A percentile compares a stretch with the other conserved stretches of the same genome.
These are phyloP conservation scores for Cyprinodon variegatus DNA, from an alignment of 2,113 vertebrate genomes.

Conservation along the genomic window DNA sequence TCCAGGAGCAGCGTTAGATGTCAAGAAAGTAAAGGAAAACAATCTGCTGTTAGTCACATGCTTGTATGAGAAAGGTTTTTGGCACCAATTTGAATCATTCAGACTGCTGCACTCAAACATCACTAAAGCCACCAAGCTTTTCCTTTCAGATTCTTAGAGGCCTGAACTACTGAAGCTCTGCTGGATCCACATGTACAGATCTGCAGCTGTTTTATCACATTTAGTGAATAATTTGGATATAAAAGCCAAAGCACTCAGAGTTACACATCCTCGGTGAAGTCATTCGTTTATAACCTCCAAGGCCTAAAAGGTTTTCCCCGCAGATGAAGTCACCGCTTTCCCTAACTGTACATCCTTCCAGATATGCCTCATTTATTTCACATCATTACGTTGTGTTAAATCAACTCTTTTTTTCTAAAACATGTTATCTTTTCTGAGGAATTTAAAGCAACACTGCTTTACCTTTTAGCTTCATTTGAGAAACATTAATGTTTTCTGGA, in stretches of 20 bases:
- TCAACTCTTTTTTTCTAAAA: too few relatives aligned
- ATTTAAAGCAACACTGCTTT: too few relatives aligned
- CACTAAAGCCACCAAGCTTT: not conserved
- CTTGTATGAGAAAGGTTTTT: not conserved
- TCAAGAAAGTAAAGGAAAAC: not conserved
- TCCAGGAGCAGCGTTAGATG: slow-evolving; percentile 13
- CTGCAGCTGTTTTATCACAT: slow-evolving; percentile 5
- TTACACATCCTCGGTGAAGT: slow-evolving; percentile 57
- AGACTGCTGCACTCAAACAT: too few relatives aligned
- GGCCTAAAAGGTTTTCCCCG: slow-evolving; percentile 35
- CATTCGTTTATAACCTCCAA: slow-evolving; percentile 27
- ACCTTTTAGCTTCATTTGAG: too few relatives aligned
- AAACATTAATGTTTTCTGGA: too few relatives aligned
- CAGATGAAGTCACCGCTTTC: slow-evolving; percentile 60
- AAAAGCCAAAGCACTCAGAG: slow-evolving; percentile 9
- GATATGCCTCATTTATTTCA: too few relatives aligned
- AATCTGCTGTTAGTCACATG: not conserved
- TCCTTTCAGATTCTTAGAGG: not conserved
- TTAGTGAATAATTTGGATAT: slow-evolving; percentile 16
- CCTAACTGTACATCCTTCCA: slow-evolving; percentile 2
- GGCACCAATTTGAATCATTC: not conserved
- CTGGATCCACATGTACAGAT: not conserved
- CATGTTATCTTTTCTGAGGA: too few relatives aligned
- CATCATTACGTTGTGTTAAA: too few relatives aligned
- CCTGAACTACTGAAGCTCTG: not conserved